These are phyloP conservation scores for Enteromius unitaeniatus DNA, from an alignment of 2,797 vertebrate species.

Conservation along the genomic window DNA sequence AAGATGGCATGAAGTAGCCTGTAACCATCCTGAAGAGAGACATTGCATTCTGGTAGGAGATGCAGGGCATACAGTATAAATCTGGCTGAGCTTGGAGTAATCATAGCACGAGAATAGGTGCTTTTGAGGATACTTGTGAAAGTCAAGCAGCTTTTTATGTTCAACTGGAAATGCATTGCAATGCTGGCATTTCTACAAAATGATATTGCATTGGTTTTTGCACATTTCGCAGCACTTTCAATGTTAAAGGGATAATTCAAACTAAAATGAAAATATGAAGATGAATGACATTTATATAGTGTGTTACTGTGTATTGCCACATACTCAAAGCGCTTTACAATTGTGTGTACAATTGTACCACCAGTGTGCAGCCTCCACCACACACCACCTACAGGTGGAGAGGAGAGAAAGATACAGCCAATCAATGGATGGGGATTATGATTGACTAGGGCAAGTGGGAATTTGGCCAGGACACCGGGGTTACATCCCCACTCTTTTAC, in stretches of 20 bases:
- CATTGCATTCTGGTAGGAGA: constrained; percentile 16
- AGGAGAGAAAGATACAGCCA: too few relatives aligned
- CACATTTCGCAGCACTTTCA: neutral
- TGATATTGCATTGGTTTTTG: neutral
- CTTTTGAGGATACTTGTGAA: neutral
- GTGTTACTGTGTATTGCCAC: too few relatives aligned
- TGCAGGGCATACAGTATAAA: constrained; percentile 7
- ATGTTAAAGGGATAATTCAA: neutral
- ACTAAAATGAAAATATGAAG: neutral
- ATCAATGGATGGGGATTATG: too few relatives aligned
- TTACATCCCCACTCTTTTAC: too few relatives aligned
- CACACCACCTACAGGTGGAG: too few relatives aligned
- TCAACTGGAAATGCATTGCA: neutral
- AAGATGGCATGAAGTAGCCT: constrained; percentile 16
- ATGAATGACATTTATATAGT: too few relatives aligned
- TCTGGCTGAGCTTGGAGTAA: neutral
- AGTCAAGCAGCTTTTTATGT: neutral
- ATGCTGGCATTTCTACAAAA: neutral
- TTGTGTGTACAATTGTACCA: too few relatives aligned
- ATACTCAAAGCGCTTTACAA: too few relatives aligned
- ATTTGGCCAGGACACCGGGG: too few relatives aligned
- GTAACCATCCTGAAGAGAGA: constrained; percentile 34
- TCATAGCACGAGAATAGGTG: constrained; percentile 8
- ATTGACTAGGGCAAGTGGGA: too few relatives aligned
- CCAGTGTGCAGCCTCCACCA: too few relatives aligned